Percentiles rank a stretch among this genome's conserved stretches.
phyloP scores from a whole-genome alignment of 1,140 invertebrate species.

The Leptopilina clavipes region DNA sequence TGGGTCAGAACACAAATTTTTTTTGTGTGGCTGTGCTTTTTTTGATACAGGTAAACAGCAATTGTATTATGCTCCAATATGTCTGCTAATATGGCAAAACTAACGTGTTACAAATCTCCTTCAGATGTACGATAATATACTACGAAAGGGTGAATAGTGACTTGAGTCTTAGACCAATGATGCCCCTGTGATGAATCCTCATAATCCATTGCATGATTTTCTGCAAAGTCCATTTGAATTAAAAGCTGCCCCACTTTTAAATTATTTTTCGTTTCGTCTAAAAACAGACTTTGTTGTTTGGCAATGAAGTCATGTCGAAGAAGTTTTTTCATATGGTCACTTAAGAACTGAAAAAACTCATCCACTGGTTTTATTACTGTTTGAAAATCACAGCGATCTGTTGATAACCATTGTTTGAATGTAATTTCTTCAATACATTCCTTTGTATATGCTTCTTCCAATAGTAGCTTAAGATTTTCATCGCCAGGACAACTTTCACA shows the following conservation, averaged over 20 bases:
- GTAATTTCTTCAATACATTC: conserved; percentile 35
- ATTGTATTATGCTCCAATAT: neutral
- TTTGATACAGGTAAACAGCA: neutral
- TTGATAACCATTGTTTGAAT: conserved; percentile 39
- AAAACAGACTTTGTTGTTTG: neutral
- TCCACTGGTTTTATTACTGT: conserved; percentile 13
- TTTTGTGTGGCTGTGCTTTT: too few species aligned
- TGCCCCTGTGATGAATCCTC: neutral
- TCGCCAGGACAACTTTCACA: conserved; percentile 37
- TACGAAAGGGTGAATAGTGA: neutral
- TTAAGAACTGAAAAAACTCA: conserved; percentile 38
- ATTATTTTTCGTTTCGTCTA: neutral
- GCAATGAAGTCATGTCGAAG: conserved; percentile 40
- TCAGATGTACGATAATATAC: neutral
- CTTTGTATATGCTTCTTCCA: conserved; percentile 30
- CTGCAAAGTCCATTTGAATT: neutral
- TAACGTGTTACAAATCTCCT: too few species aligned
- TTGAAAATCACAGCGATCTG: conserved; percentile 39
- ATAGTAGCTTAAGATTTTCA: conserved; percentile 14
- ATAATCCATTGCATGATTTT: neutral
- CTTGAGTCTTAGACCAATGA: neutral
- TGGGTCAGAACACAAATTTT: too few species aligned
- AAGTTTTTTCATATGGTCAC: conserved; percentile 22
- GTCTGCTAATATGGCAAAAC: too few species aligned
- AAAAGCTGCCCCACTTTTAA: neutral